A percentile compares a stretch with the other conserved stretches of the same genome.
phyloP scores from a whole-genome alignment of 2,888 invertebrate genomes.

The Chloromyia formosa region DNA sequence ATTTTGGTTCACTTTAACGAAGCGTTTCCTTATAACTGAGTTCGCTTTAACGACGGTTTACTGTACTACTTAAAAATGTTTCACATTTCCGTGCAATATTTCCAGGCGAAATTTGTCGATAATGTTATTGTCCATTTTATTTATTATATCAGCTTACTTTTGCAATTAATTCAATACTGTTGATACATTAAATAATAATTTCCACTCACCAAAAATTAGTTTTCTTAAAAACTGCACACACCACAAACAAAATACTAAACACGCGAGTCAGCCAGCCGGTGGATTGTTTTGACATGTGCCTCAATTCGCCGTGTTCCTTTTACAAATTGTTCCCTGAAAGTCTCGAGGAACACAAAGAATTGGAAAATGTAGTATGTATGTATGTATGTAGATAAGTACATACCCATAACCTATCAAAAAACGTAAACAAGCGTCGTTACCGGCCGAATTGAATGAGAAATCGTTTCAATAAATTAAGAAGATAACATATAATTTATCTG shows the following conservation, averaged over 20 bases:
- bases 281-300: constrained; percentile 21
- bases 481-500: neutral
- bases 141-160: no score
- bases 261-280: neutral
- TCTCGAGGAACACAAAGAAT: neutral
- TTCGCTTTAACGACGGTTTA: no score
- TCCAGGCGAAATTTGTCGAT: no score
- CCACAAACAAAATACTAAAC: neutral
- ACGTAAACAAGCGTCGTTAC: neutral
- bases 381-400: no score
- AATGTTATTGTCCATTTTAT: no score
- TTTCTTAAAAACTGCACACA: neutral
- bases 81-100: no score
- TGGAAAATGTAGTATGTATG: no score
- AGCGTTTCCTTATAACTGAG: no score
- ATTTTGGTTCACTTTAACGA: no score
- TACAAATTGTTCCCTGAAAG: neutral
- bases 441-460: no score
- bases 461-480: neutral
- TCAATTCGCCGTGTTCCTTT: constrained; percentile 22
- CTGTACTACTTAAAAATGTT: no score
- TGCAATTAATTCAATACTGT: no score
- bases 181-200: neutral
- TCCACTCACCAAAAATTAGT: neutral
- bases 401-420: constrained; percentile 17